phyloP scores from a whole-genome alignment of 2,888 invertebrate genomes.

The Drosophila meridiana region DNA sequence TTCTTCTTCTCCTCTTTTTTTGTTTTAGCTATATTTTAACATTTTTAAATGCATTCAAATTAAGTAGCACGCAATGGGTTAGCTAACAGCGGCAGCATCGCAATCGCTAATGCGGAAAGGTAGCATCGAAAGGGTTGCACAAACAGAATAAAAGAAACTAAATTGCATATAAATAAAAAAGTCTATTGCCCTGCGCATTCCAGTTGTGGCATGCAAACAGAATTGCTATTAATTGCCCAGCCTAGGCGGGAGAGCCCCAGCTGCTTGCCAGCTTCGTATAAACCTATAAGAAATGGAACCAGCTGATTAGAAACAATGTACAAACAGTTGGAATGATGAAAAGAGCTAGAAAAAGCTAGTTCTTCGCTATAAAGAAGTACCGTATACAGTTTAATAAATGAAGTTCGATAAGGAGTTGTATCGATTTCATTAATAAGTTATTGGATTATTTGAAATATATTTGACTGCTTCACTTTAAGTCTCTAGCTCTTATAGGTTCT shows the following conservation, averaged over 20 bases:
- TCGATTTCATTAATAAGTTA: too few relatives aligned
- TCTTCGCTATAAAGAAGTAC: too few relatives aligned
- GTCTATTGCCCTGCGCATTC: conserved; percentile 53
- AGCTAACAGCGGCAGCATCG: conserved; percentile 6
- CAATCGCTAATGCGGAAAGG: conserved; percentile 16
- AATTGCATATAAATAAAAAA: conserved; percentile 69
- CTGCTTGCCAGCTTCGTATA: background rate
- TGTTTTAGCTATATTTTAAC: conserved; percentile 70
- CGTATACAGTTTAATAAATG: too few relatives aligned
- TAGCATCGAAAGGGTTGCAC: conserved; percentile 58
- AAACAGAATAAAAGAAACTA: conserved; percentile 39
- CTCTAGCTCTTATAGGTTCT: too few relatives aligned
- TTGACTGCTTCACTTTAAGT: too few relatives aligned
- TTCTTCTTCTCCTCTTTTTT: conserved; percentile 3
- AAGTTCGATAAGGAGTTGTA: too few relatives aligned
- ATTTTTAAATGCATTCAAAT: conserved; percentile 78
- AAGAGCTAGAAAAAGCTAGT: too few relatives aligned
- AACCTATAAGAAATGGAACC: conserved; percentile 17
- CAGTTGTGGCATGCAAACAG: conserved; percentile 1
- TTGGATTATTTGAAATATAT: too few relatives aligned
- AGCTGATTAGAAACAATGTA: background rate
- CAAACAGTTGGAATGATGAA: background rate
- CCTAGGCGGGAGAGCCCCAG: background rate
- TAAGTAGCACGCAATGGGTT: conserved; percentile 57
- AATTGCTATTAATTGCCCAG: conserved; percentile 29